Percentiles rank a stretch among this genome's conserved stretches.
phyloP scores from a whole-genome alignment of 2,888 invertebrate genomes.

The Xanthorhoe designata region DNA sequence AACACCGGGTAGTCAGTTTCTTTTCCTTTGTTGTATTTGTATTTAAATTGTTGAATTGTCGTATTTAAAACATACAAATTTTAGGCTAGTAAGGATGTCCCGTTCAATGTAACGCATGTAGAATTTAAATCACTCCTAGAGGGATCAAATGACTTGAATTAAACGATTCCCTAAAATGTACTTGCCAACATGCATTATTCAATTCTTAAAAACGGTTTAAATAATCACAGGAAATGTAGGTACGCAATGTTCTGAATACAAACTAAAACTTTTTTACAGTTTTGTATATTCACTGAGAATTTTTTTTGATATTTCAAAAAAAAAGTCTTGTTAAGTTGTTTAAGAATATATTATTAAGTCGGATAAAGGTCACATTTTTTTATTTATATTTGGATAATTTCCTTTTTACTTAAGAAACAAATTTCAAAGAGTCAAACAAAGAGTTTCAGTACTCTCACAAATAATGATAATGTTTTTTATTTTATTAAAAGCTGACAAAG shows the following conservation, averaged over 20 bases:
- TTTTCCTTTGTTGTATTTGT: too few relatives aligned
- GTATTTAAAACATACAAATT: background rate
- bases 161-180: conserved; percentile 24
- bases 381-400: too few relatives aligned
- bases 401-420: too few relatives aligned
- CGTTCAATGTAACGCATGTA: conserved; percentile 5
- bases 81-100: conserved; percentile 9
- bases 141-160: conserved; percentile 18
- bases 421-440: too few relatives aligned
- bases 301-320: too few relatives aligned
- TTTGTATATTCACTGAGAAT: background rate
- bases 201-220: conserved; percentile 20
- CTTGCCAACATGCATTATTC: conserved; percentile 35
- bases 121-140: conserved; percentile 20
- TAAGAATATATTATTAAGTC: too few relatives aligned
- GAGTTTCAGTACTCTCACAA: too few relatives aligned
- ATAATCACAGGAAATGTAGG: conserved; percentile 30
- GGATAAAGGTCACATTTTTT: too few relatives aligned
- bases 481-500: background rate
- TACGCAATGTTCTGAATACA: conserved; percentile 19
- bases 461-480: background rate
- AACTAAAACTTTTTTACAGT: conserved; percentile 14
- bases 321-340: too few relatives aligned
- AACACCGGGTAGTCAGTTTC: too few relatives aligned
- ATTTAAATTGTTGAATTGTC: too few relatives aligned